Evolutionary conservation across 1,140 invertebrate genomes (phyloP).

Genomic region (Himalopsyche phryganea): DNA sequence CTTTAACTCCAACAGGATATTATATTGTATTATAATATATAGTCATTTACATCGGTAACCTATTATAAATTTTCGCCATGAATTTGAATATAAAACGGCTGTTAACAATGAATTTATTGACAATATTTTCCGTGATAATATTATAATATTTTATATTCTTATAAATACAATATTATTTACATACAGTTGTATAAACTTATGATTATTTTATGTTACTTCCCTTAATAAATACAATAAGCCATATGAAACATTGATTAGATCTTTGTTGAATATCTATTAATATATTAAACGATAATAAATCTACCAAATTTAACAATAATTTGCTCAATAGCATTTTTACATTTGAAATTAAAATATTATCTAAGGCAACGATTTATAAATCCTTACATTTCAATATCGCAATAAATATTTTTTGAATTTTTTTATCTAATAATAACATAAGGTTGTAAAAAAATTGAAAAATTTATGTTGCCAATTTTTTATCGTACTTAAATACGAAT

Average conservation of each 20-base stretch:
- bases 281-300: conserved; percentile 28
- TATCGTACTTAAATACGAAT: too few relatives aligned
- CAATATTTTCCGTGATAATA: too few relatives aligned
- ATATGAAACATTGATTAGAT: conserved; percentile 23
- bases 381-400: not conserved
- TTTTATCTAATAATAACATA: not conserved
- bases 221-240: conserved; percentile 20
- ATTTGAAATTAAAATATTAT: conserved; percentile 1
- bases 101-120: too few relatives aligned
- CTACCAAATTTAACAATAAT: conserved; percentile 22
- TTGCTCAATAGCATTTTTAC: too few relatives aligned
- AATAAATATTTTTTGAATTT: not conserved
- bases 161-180: not conserved
- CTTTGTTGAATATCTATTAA: conserved; percentile 8
- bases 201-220: conserved; percentile 2
- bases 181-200: conserved; percentile 14
- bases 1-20: too few relatives aligned
- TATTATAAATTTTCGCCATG: too few relatives aligned
- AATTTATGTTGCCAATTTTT: too few relatives aligned
- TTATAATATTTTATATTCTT: too few relatives aligned
- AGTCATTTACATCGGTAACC: too few relatives aligned
- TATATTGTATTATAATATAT: too few relatives aligned
- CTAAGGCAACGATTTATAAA: conserved; percentile 28
- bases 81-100: too few relatives aligned
- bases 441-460: not conserved